Conservation (phyloP, 2,113 vertebrate species). For the Ibidorhyncha struthersii region DNA sequence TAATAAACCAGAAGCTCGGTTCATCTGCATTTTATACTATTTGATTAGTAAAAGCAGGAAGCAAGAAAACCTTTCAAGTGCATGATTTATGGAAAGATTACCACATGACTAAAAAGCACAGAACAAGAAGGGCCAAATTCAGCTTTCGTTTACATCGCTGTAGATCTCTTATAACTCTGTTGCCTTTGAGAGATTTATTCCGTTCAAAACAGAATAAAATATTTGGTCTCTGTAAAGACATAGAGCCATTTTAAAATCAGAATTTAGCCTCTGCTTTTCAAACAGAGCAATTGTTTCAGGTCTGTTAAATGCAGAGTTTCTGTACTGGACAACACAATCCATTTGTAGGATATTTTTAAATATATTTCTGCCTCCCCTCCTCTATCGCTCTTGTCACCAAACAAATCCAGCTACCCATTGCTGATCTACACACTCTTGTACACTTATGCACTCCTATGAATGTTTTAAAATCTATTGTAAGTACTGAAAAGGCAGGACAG, state of each 20-base stretch:
- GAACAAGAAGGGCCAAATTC: slow-evolving; percentile 16
- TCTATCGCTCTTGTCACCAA: background rate
- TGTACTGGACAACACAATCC: fast-evolving
- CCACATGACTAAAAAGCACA: slow-evolving; percentile 57
- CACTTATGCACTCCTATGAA: background rate
- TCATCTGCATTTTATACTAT: slow-evolving; percentile 65
- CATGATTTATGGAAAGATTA: slow-evolving; percentile 56
- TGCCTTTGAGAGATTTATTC: background rate
- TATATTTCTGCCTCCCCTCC: background rate
- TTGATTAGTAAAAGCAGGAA: slow-evolving; percentile 75
- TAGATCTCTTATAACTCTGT: background rate
- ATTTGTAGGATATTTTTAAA: background rate
- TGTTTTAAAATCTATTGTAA: background rate
- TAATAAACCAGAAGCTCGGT: background rate
- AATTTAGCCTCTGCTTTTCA: background rate
- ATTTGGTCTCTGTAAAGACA: background rate
- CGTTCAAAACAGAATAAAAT: background rate
- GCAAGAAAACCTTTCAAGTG: slow-evolving; percentile 65
- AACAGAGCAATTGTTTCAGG: background rate
- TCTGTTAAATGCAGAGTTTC: background rate
- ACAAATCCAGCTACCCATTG: background rate
- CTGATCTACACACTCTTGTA: no score
- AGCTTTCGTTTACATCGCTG: background rate
- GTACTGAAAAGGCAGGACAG: background rate
- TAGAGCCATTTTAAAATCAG: background rate